Percentiles rank a stretch among this genome's conserved stretches.
Conservation (phyloP, 2,797 vertebrate genomes). For the Peromyscus aztecus region DNA sequence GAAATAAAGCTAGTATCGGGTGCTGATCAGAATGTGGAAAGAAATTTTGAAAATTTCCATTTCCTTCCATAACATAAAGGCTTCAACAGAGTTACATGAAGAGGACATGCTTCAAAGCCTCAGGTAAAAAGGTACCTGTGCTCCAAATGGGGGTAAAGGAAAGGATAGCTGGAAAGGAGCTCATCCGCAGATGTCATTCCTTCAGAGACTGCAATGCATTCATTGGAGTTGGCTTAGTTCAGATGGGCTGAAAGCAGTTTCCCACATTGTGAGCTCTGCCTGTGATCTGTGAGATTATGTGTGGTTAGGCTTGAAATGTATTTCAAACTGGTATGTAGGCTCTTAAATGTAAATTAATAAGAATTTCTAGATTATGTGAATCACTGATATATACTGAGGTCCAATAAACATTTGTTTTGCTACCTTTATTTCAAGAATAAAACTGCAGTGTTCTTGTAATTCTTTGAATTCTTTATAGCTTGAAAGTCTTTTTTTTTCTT, state of each 20-base stretch:
- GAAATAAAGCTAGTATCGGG: background rate
- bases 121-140: background rate
- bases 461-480: background rate
- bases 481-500: background rate
- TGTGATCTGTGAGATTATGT: background rate
- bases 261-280: background rate
- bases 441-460: background rate
- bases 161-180: fast-evolving
- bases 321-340: background rate
- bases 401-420: background rate
- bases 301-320: background rate
- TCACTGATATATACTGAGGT: background rate
- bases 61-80: background rate
- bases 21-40: background rate
- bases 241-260: fast-evolving
- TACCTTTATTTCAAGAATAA: background rate
- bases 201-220: fast-evolving
- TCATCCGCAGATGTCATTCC: no score
- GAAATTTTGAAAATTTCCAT: background rate
- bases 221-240: fast-evolving
- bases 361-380: background rate
- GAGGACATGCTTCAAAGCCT: fast-evolving
- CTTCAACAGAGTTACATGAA: background rate
- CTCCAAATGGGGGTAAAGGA: fast-evolving
- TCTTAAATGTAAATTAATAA: background rate